Conservation (phyloP, 2,113 vertebrate species). For the Malurus elegans region DNA sequence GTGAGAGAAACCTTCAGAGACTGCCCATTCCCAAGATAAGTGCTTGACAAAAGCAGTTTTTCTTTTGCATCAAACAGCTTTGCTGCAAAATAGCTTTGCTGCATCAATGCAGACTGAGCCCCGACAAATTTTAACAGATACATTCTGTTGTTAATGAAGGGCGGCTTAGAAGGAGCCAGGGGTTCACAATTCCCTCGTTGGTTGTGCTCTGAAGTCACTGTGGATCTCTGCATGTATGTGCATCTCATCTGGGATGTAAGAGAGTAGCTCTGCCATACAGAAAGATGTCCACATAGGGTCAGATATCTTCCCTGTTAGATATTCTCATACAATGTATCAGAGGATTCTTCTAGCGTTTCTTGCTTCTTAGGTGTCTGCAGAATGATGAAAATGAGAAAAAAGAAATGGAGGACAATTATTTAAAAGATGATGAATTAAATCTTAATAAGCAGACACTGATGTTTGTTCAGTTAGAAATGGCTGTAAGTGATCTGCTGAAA, state of each 20-base stretch:
- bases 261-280: background rate
- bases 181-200: background rate
- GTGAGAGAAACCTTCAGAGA: background rate
- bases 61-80: slow-evolving; percentile 1
- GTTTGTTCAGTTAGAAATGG: slow-evolving; percentile 15
- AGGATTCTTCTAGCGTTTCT: slow-evolving; percentile 13
- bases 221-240: background rate
- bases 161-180: slow-evolving; percentile 3
- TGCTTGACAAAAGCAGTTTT: slow-evolving; percentile 29
- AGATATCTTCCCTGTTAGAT: slow-evolving; percentile 13
- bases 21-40: background rate
- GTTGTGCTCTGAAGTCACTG: background rate
- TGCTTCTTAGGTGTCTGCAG: slow-evolving; percentile 31
- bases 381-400: slow-evolving; percentile 43
- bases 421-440: slow-evolving; percentile 24
- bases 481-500: slow-evolving; percentile 24
- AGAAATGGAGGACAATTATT: slow-evolving; percentile 41
- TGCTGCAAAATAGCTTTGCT: slow-evolving; percentile 13
- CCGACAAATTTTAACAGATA: background rate
- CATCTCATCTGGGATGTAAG: background rate
- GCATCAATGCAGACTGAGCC: background rate
- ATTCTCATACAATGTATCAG: slow-evolving; percentile 56
- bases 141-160: slow-evolving; percentile 51
- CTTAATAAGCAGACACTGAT: slow-evolving; percentile 42
- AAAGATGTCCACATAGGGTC: background rate